These are phyloP conservation scores for Vombatus ursinus DNA, from an alignment of 2,113 vertebrate genomes.

Conservation along the genomic window DNA sequence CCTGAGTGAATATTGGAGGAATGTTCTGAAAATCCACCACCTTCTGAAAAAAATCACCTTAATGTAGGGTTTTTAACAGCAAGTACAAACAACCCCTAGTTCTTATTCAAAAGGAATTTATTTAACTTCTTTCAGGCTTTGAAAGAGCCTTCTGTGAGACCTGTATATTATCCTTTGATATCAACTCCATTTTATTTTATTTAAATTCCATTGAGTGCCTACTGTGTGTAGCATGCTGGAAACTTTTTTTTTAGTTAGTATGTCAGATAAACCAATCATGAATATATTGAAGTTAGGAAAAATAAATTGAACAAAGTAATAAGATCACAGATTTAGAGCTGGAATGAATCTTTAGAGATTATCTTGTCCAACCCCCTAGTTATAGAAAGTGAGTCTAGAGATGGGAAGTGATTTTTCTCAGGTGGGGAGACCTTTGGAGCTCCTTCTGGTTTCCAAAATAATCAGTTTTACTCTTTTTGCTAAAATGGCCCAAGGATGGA, in stretches of 20 bases:
- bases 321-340: background rate
- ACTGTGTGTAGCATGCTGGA: background rate
- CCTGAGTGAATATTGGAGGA: background rate
- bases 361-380: background rate
- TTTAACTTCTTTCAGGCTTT: constrained; percentile 25
- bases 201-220: background rate
- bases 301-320: background rate
- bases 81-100: background rate
- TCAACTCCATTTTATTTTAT: background rate
- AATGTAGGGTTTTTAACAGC: background rate
- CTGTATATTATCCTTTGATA: constrained; percentile 22
- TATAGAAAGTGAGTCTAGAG: background rate
- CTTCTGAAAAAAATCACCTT: background rate
- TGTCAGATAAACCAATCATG: background rate
- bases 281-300: background rate
- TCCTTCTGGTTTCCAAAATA: constrained; percentile 16
- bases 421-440: background rate
- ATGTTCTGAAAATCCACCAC: background rate
- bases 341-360: background rate
- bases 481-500: background rate
- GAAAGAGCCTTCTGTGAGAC: constrained; percentile 35
- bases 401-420: background rate
- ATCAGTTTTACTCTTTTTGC: background rate
- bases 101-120: background rate
- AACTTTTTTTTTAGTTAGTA: background rate